A percentile compares a stretch with the other conserved stretches of the same genome.
Evolutionary conservation across 2,113 vertebrate species (phyloP).

Genomic region (Actenoides hombroni): DNA sequence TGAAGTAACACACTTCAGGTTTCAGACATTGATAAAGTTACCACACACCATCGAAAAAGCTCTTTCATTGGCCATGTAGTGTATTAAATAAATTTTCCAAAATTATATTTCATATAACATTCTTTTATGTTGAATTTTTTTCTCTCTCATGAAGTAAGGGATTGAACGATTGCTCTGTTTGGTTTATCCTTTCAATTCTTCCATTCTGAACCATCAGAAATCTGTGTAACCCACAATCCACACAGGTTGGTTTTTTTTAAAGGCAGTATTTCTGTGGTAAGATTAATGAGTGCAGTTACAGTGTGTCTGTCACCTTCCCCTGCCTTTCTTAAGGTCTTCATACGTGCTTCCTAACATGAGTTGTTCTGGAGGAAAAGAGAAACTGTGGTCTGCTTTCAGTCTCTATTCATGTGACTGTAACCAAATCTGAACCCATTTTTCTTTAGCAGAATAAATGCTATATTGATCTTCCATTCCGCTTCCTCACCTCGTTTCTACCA

Average conservation of each 20-base stretch:
- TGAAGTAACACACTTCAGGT: not conserved
- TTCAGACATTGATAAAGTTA: not conserved
- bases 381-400: not conserved
- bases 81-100: not conserved
- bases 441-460: not conserved
- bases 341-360: not conserved
- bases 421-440: not conserved
- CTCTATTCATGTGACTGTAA: not conserved
- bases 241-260: not conserved
- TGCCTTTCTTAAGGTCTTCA: not conserved
- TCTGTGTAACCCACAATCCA: not conserved
- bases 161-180: not conserved
- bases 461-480: not conserved
- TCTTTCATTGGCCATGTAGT: not conserved
- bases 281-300: not conserved
- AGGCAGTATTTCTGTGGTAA: not conserved
- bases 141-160: not conserved
- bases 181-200: not conserved
- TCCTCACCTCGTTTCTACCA: conserved; percentile 11
- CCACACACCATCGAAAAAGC: not conserved
- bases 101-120: not conserved
- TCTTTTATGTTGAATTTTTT: not conserved
- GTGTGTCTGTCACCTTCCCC: not conserved
- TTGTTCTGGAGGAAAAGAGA: not conserved
- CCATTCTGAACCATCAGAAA: not conserved